Evolutionary conservation across 2,888 invertebrate genomes (phyloP).

Genomic region (Zhengitettix transpicula): DNA sequence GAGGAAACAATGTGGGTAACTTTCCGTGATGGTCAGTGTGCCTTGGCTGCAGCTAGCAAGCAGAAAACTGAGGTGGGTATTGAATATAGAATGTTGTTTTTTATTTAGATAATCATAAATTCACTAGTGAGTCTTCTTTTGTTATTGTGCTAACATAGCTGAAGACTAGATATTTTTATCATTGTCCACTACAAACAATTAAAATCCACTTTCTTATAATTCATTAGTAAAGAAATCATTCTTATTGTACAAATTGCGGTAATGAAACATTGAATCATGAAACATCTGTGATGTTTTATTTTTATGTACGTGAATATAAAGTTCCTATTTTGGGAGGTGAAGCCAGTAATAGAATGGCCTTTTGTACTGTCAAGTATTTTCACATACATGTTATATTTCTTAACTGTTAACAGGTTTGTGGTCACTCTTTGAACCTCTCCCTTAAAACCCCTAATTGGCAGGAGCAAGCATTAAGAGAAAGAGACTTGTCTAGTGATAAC

Average conservation of each 20-base stretch:
- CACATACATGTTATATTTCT: neutral
- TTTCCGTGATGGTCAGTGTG: conserved; percentile 77
- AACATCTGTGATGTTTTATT: neutral
- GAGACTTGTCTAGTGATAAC: conserved; percentile 68
- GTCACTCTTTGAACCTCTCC: conserved; percentile 41
- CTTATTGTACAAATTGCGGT: too few relatives aligned
- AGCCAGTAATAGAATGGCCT: too few relatives aligned
- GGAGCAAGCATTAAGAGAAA: conserved; percentile 62
- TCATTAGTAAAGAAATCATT: too few relatives aligned
- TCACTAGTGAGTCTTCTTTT: neutral
- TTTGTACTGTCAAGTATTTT: too few relatives aligned
- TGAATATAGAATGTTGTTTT: neutral
- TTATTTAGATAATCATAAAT: neutral
- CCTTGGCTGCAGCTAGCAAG: conserved; percentile 49
- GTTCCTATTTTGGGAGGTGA: too few relatives aligned
- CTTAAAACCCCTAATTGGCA: conserved; percentile 79
- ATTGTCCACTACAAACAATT: neutral
- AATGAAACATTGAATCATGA: neutral
- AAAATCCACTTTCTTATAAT: too few relatives aligned
- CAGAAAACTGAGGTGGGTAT: conserved; percentile 37
- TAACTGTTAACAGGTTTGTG: conserved; percentile 17
- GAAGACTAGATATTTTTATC: neutral
- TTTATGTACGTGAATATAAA: neutral
- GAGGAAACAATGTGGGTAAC: conserved; percentile 83
- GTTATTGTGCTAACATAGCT: neutral